Conservation (phyloP, 2,113 vertebrate genomes). For the Ciconia boyciana region DNA sequence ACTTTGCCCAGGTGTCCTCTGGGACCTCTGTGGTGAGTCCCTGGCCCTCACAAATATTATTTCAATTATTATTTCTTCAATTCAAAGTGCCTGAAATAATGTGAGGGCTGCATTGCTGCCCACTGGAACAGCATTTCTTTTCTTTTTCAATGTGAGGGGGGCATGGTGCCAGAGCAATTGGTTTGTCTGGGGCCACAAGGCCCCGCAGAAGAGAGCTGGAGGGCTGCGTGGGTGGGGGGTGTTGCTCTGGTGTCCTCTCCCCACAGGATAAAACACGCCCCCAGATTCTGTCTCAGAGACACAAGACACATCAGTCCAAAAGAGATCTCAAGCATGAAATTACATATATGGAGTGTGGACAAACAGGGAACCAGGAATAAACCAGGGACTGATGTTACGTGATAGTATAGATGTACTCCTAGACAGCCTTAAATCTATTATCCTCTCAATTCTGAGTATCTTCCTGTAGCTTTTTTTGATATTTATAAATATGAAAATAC, state of each 20-base stretch:
- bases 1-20: neutral
- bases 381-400: neutral
- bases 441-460: neutral
- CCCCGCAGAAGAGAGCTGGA: neutral
- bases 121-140: neutral
- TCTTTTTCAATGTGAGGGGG: neutral
- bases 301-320: neutral
- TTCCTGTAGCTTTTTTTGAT: neutral
- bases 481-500: neutral
- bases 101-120: neutral
- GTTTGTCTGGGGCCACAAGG: neutral
- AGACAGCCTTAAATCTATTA: neutral
- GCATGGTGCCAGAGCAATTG: rapidly evolving
- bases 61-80: neutral
- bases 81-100: neutral
- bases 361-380: neutral
- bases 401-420: neutral
- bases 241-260: neutral
- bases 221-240: neutral
- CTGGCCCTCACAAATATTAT: neutral
- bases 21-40: neutral
- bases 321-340: neutral
- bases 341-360: neutral
- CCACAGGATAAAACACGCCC: rapidly evolving
- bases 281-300: neutral